Percentiles rank a stretch among this genome's conserved stretches.
Conservation (phyloP, 2,797 vertebrate genomes). For the Varecia variegata region DNA sequence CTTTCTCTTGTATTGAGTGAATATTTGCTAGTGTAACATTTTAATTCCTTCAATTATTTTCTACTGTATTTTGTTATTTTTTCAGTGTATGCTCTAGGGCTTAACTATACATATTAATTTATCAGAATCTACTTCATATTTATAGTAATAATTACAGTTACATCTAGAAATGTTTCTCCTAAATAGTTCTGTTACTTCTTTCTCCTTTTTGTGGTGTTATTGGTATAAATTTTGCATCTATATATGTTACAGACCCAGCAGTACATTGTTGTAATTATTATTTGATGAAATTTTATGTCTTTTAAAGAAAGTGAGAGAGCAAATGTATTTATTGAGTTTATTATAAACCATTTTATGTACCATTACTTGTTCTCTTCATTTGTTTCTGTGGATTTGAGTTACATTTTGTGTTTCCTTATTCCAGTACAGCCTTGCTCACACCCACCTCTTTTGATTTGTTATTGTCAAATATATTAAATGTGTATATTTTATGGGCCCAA, state of each 20-base stretch:
- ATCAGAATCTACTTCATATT: background rate
- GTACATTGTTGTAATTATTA: background rate
- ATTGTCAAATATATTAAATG: background rate
- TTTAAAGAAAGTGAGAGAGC: background rate
- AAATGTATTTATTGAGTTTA: background rate
- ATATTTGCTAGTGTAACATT: background rate
- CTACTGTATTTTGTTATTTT: background rate
- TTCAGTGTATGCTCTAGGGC: background rate
- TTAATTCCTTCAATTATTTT: background rate
- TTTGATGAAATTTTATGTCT: background rate
- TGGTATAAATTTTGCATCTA: background rate
- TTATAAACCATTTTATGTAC: background rate
- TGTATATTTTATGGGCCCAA: background rate
- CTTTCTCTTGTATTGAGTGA: background rate
- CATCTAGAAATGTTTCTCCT: background rate
- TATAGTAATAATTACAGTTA: background rate
- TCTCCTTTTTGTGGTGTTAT: background rate
- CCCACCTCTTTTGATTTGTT: background rate
- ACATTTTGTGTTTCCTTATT: background rate
- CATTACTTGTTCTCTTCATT: background rate
- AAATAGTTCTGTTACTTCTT: background rate
- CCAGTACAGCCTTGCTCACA: background rate
- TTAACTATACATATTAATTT: background rate
- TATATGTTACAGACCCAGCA: background rate
- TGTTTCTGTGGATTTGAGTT: background rate